Conservation (phyloP, 2,888 invertebrate genomes). For the Morpho helenor region DNA sequence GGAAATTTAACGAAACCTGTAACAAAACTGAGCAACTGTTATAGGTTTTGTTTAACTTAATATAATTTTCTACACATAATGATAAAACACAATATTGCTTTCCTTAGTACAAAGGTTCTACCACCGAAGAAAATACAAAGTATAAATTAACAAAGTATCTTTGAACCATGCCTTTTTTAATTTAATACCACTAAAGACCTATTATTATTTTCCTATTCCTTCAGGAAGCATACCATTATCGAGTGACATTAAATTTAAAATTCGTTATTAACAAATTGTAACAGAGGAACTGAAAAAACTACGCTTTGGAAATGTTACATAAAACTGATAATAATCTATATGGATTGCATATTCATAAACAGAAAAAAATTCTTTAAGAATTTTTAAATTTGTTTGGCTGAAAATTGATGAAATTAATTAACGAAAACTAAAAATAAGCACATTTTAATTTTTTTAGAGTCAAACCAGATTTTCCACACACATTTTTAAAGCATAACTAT, state of each 20-base stretch:
- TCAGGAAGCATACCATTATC: neutral
- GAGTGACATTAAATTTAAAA: conserved; percentile 1
- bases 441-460: conserved; percentile 37
- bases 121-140: conserved; percentile 16
- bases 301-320: neutral
- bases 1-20: conserved; percentile 28
- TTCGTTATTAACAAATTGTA: neutral
- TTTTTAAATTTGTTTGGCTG: neutral
- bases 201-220: conserved; percentile 8
- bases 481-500: conserved; percentile 58
- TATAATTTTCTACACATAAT: conserved; percentile 25
- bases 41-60: conserved; percentile 25
- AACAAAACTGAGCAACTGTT: conserved; percentile 26
- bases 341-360: neutral
- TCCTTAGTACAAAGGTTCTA: conserved; percentile 12
- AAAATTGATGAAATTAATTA: conserved; percentile 4
- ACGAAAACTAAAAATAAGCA: conserved; percentile 22
- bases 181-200: conserved; percentile 15
- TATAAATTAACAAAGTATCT: conserved; percentile 15
- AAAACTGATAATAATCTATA: neutral
- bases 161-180: conserved; percentile 16
- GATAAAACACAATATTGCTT: conserved; percentile 24
- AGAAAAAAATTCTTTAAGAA: neutral
- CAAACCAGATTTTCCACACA: conserved; percentile 35
- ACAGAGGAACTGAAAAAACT: neutral